These are phyloP conservation scores for Crepidodera aurea DNA, from an alignment of 2,888 invertebrate species.

Conservation along the genomic window DNA sequence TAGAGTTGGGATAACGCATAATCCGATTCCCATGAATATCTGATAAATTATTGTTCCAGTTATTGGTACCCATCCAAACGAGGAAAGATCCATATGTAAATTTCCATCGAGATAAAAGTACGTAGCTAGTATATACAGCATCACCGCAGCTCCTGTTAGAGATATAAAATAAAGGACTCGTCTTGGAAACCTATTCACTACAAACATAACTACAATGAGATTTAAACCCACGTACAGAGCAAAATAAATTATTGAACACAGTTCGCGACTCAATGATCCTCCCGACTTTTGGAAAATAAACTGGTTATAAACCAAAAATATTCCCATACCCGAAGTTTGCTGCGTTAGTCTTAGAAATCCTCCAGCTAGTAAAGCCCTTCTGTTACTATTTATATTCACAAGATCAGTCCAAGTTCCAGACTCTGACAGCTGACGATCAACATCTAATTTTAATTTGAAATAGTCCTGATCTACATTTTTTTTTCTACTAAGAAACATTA, in stretches of 20 bases:
- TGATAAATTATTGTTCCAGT: constrained; percentile 44
- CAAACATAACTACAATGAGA: not conserved
- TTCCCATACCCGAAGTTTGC: constrained; percentile 51
- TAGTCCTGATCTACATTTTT: constrained; percentile 49
- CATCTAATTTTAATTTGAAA: constrained; percentile 45
- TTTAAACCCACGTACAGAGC: constrained; percentile 37
- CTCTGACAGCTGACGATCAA: constrained; percentile 54
- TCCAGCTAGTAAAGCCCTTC: constrained; percentile 50
- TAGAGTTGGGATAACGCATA: constrained; percentile 48
- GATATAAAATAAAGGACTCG: constrained; percentile 49
- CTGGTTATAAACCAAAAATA: constrained; percentile 51
- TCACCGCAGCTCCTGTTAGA: constrained; percentile 30
- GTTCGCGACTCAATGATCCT: constrained; percentile 49
- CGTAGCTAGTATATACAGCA: constrained; percentile 43
- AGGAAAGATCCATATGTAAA: constrained; percentile 37
- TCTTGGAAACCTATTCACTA: constrained; percentile 49
- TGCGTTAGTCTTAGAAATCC: constrained; percentile 51
- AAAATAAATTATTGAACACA: constrained; percentile 51
- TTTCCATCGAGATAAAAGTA: constrained; percentile 50
- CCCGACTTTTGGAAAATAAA: constrained; percentile 55
- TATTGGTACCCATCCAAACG: constrained; percentile 49
- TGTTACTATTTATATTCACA: constrained; percentile 48
- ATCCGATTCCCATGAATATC: constrained; percentile 37
- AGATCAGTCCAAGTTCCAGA: constrained; percentile 53
- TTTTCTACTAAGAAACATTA: constrained; percentile 46